These are phyloP conservation scores for Hydrolagus affinis DNA, from an alignment of 2,113 vertebrate genomes.

Conservation along the genomic window DNA sequence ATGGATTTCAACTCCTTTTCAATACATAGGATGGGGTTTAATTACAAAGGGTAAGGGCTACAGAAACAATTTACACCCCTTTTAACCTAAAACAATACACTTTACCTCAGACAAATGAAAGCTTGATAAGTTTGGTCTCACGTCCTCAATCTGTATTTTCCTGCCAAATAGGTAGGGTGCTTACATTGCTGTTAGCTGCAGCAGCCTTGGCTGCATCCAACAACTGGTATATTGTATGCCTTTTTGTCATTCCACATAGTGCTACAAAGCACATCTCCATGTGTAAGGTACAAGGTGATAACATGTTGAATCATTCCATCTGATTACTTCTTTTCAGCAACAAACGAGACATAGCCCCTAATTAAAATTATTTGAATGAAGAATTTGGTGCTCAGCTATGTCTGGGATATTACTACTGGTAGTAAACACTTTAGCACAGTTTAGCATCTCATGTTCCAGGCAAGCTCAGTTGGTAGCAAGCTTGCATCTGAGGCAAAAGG, in stretches of 20 bases:
- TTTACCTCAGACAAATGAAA: neutral
- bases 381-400: neutral
- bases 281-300: neutral
- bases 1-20: neutral
- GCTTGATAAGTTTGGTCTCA: neutral
- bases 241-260: neutral
- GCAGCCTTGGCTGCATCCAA: neutral
- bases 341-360: neutral
- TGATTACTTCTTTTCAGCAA: neutral
- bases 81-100: neutral
- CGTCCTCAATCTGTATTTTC: neutral
- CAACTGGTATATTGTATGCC: too few relatives aligned
- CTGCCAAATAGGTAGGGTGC: neutral
- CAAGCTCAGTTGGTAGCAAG: neutral
- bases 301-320: slow-evolving; percentile 2
- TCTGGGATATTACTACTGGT: neutral
- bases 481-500: too few relatives aligned
- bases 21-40: neutral
- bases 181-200: neutral
- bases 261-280: neutral
- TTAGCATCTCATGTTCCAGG: neutral
- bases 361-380: slow-evolving; percentile 25
- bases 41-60: neutral
- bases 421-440: neutral
- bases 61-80: neutral